Evolutionary conservation across 2,888 invertebrate species (phyloP).

Genomic region (Drosophila vallismaia): DNA sequence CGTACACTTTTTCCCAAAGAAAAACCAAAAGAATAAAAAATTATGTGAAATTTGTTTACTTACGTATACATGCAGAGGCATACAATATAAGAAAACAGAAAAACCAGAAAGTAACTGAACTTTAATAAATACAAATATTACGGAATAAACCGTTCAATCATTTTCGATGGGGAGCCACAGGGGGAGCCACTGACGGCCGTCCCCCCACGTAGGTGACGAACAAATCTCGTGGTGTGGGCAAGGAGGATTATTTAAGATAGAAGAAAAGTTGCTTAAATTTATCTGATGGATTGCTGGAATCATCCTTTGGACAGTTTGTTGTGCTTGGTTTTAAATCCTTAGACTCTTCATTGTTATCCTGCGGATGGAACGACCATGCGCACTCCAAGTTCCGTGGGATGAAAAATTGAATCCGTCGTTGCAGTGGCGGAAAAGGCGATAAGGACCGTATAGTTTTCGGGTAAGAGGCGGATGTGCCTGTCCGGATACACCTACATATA

Average conservation of each 20-base stretch:
- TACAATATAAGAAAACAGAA: constrained; percentile 28
- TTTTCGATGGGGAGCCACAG: neutral
- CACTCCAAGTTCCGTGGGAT: neutral
- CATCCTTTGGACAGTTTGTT: constrained; percentile 5
- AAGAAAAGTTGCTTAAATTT: neutral
- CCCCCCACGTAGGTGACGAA: neutral
- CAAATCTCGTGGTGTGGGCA: neutral
- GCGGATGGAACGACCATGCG: constrained; percentile 19
- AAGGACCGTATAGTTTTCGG: neutral
- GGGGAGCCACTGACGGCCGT: neutral
- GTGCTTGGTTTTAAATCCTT: constrained; percentile 1
- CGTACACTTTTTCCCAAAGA: neutral
- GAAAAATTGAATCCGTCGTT: neutral
- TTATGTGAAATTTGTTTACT: constrained; percentile 41
- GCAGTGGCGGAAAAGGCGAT: constrained; percentile 7
- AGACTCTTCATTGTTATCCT: constrained; percentile 1
- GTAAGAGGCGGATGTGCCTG: neutral
- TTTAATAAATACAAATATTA: constrained; percentile 73
- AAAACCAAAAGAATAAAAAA: constrained; percentile 1
- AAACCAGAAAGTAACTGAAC: constrained; percentile 55
- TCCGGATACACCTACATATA: constrained; percentile 11
- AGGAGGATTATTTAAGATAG: neutral
- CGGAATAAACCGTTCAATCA: constrained; percentile 52
- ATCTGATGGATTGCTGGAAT: neutral
- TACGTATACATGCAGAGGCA: constrained; percentile 43